Percentiles rank a stretch among this genome's conserved stretches.
Evolutionary conservation across 2,888 invertebrate genomes (phyloP).

Genomic region (Dinocampus coccinellae): DNA sequence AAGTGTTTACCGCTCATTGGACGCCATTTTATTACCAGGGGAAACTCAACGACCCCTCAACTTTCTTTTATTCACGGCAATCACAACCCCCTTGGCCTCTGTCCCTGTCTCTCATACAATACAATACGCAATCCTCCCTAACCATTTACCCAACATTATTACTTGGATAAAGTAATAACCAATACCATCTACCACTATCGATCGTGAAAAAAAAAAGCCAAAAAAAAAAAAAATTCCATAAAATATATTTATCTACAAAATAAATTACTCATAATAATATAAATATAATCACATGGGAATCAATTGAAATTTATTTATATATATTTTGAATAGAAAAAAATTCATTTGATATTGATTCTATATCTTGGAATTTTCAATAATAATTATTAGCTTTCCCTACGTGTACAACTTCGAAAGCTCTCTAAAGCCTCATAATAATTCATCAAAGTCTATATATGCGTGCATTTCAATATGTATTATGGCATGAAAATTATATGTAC

Average conservation of each 20-base stretch:
- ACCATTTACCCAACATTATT: neutral
- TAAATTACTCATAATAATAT: neutral
- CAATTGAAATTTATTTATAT: neutral
- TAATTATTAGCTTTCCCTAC: constrained; percentile 30
- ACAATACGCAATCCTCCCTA: neutral
- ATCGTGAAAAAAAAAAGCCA: no score
- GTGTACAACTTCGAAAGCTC: constrained; percentile 20
- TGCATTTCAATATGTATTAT: neutral
- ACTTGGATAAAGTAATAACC: neutral
- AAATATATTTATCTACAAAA: no score
- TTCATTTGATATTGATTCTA: neutral
- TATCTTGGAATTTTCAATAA: neutral
- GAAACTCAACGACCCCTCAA: neutral
- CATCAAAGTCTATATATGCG: constrained; percentile 25
- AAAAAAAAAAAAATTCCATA: no score
- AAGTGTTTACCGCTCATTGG: constrained; percentile 56
- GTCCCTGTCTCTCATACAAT: neutral
- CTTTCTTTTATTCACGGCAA: constrained; percentile 3
- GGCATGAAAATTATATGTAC: neutral
- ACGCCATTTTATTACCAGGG: constrained; percentile 20
- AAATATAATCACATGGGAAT: neutral
- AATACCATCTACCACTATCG: neutral
- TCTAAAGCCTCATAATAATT: constrained; percentile 19
- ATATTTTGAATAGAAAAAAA: no score
- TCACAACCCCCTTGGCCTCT: neutral